Percentiles rank a stretch among this genome's conserved stretches.
These are phyloP conservation scores for Labrus mixtus DNA, from an alignment of 2,113 vertebrate genomes.

Conservation along the genomic window DNA sequence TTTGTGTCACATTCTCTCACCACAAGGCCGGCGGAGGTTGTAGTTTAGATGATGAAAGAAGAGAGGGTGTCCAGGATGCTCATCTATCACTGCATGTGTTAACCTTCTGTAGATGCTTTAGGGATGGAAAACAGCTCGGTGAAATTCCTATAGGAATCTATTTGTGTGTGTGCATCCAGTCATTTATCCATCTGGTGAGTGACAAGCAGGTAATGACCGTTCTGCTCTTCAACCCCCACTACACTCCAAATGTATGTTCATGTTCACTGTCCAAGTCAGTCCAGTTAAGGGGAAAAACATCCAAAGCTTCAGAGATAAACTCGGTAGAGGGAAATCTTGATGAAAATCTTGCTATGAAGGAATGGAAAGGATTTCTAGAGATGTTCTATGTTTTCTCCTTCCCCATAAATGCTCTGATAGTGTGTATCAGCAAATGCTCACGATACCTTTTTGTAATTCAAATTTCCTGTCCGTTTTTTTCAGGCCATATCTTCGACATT, in stretches of 20 bases:
- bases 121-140: neutral
- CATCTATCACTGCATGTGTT: neutral
- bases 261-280: neutral
- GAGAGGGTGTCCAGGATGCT: neutral
- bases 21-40: neutral
- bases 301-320: neutral
- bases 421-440: too few species aligned
- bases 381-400: too few species aligned
- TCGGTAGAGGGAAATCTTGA: too few species aligned
- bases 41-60: neutral
- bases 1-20: conserved; percentile 25
- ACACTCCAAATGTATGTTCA: neutral
- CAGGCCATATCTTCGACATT: too few species aligned
- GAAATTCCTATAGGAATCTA: neutral
- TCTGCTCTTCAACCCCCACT: neutral
- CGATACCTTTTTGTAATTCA: too few species aligned
- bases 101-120: neutral
- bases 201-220: conserved; percentile 55
- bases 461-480: too few species aligned
- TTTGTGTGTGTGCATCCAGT: neutral
- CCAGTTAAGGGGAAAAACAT: neutral
- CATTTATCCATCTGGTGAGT: conserved; percentile 28
- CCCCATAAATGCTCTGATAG: too few species aligned
- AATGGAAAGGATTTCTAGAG: neutral
- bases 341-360: too few species aligned